These are phyloP conservation scores for Nothoprocta pentlandii DNA, from an alignment of 2,113 vertebrate genomes.

Conservation along the genomic window DNA sequence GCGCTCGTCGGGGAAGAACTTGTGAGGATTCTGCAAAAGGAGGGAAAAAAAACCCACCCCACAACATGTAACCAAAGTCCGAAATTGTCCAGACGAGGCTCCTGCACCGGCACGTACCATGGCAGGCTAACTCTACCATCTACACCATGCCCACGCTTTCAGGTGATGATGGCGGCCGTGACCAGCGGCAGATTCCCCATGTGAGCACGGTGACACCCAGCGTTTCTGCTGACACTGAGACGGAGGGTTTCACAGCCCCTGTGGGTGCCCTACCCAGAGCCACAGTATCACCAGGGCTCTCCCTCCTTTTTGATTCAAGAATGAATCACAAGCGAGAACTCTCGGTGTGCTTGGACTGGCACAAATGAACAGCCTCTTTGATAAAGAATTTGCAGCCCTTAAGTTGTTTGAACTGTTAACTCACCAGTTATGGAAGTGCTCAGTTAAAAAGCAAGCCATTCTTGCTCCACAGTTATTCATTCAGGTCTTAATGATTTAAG, in stretches of 20 bases:
- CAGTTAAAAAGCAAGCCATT: not conserved
- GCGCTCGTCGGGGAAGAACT: slow-evolving; percentile 97
- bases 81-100: not conserved
- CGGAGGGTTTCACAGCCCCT: not conserved
- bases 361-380: not conserved
- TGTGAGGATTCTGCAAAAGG: slow-evolving; percentile 91
- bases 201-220: not conserved
- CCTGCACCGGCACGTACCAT: not conserved
- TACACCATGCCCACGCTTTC: not conserved
- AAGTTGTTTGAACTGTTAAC: not conserved
- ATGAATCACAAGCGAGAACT: not conserved
- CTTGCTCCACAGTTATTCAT: not conserved
- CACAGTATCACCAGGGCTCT: not conserved
- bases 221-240: not conserved
- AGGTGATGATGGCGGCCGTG: not conserved
- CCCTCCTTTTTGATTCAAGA: not conserved
- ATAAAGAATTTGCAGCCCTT: not conserved
- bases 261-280: not conserved
- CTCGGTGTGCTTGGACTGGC: not conserved
- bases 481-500: not conserved
- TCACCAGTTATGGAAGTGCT: not conserved
- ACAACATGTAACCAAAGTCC: not conserved
- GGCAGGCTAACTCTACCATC: not conserved
- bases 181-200: not conserved
- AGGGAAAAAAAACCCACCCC: not conserved